phyloP scores from a whole-genome alignment of 2,888 invertebrate genomes.

The Mimumesa dahlbomi region DNA sequence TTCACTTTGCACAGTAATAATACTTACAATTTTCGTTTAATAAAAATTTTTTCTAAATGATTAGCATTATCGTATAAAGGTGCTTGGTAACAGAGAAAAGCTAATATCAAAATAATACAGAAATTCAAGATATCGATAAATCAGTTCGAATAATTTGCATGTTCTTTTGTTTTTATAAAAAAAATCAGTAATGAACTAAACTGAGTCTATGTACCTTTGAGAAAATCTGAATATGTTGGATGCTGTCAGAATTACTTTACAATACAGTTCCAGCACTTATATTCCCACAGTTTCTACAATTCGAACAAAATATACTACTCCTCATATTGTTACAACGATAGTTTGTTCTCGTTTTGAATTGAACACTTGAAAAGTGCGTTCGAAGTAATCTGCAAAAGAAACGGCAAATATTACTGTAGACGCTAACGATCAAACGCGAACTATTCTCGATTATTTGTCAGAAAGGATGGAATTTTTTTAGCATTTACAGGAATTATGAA shows the following conservation, averaged over 20 bases:
- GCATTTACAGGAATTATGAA: conserved; percentile 45
- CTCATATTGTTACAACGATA: conserved; percentile 32
- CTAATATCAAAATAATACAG: conserved; percentile 4
- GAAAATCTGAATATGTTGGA: conserved; percentile 6
- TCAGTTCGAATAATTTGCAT: conserved; percentile 25
- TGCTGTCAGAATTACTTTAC: conserved; percentile 10
- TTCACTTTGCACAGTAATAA: conserved; percentile 3
- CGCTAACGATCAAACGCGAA: conserved; percentile 20
- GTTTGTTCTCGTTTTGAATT: conserved; percentile 35
- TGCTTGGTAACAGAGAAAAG: conserved; percentile 11
- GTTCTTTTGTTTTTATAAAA: conserved; percentile 2
- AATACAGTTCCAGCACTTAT: conserved; percentile 4
- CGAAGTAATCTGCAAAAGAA: conserved; percentile 43
- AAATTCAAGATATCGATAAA: conserved; percentile 6
- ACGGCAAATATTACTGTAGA: conserved; percentile 30
- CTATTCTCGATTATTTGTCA: conserved; percentile 48
- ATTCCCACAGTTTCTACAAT: conserved; percentile 13
- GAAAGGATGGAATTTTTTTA: conserved; percentile 57
- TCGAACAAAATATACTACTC: conserved; percentile 18
- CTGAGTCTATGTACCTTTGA: conserved; percentile 30
- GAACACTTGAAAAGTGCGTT: conserved; percentile 41
- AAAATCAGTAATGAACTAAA: conserved; percentile 32
- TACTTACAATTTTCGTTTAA: conserved; percentile 10
- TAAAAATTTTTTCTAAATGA: conserved; percentile 37
- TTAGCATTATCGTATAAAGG: conserved; percentile 8